Evolutionary conservation across 2,888 invertebrate species (phyloP).

Genomic region (Axea sp.): DNA sequence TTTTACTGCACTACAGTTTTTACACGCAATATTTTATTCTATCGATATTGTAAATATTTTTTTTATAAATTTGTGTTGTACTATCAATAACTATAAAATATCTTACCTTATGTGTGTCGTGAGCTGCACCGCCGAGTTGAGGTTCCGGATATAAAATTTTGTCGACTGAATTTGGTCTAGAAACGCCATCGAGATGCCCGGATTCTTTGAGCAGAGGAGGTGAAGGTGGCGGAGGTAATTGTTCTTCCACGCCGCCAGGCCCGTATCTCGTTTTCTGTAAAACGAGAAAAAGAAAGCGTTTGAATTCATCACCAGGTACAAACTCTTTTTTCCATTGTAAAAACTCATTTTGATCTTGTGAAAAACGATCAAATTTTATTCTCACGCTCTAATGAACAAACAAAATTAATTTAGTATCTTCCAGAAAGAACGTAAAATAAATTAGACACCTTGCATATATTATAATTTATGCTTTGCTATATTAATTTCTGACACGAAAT

Average conservation of each 20-base stretch:
- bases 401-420: too few species aligned
- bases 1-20: too few species aligned
- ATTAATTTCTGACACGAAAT: too few species aligned
- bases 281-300: slow-evolving; percentile 62
- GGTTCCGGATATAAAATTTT: slow-evolving; percentile 74
- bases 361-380: slow-evolving; percentile 1
- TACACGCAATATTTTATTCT: too few species aligned
- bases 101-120: slow-evolving; percentile 74
- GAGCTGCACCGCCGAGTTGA: slow-evolving; percentile 69
- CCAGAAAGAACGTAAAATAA: too few species aligned
- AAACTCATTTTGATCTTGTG: slow-evolving; percentile 31
- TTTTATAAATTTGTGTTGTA: too few species aligned
- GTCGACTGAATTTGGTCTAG: slow-evolving; percentile 80
- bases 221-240: slow-evolving; percentile 81
- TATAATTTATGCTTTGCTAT: too few species aligned
- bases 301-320: slow-evolving; percentile 55
- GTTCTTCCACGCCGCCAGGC: slow-evolving; percentile 80
- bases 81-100: too few species aligned
- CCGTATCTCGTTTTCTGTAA: slow-evolving; percentile 81
- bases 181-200: slow-evolving; percentile 74
- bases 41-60: too few species aligned
- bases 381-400: too few species aligned
- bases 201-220: slow-evolving; percentile 78
- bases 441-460: too few species aligned
- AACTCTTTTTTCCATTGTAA: slow-evolving; percentile 32